Evolutionary conservation across 1,140 invertebrate species (phyloP).

Genomic region (Phthorimaea operculella): DNA sequence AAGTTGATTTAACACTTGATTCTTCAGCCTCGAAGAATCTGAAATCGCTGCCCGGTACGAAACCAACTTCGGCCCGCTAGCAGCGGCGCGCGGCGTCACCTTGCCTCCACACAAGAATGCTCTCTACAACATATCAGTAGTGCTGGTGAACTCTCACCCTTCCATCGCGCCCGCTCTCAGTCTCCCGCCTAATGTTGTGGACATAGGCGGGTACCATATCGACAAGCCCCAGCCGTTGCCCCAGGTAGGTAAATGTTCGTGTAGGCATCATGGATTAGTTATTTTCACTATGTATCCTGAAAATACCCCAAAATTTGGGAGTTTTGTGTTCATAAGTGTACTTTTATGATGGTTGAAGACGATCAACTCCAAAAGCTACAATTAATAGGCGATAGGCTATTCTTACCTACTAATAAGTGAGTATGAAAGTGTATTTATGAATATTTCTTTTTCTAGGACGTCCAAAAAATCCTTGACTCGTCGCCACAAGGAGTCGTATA

Average conservation of each 20-base stretch:
- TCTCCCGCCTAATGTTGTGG: slow-evolving; percentile 66
- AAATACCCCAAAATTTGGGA: not conserved
- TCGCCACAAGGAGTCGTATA: slow-evolving; percentile 57
- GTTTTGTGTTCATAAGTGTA: too few species aligned
- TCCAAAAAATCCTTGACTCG: slow-evolving; percentile 35
- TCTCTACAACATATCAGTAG: slow-evolving; percentile 45
- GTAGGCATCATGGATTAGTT: too few species aligned
- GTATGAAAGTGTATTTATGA: too few species aligned
- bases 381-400: too few species aligned
- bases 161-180: slow-evolving; percentile 58
- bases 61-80: slow-evolving; percentile 29
- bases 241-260: too few species aligned
- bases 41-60: slow-evolving; percentile 13
- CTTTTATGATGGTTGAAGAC: too few species aligned
- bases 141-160: slow-evolving; percentile 69
- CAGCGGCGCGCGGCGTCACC: slow-evolving; percentile 25
- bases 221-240: slow-evolving; percentile 39
- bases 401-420: too few species aligned
- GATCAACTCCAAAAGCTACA: too few species aligned
- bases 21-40: slow-evolving; percentile 14
- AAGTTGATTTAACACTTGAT: too few species aligned
- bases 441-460: slow-evolving; percentile 22
- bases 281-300: not conserved
- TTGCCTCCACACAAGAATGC: slow-evolving; percentile 27
- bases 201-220: slow-evolving; percentile 68